Base-by-base conservation (phyloP, 2,888 invertebrate genomes). In the Cyclophora albipunctata region DNA sequence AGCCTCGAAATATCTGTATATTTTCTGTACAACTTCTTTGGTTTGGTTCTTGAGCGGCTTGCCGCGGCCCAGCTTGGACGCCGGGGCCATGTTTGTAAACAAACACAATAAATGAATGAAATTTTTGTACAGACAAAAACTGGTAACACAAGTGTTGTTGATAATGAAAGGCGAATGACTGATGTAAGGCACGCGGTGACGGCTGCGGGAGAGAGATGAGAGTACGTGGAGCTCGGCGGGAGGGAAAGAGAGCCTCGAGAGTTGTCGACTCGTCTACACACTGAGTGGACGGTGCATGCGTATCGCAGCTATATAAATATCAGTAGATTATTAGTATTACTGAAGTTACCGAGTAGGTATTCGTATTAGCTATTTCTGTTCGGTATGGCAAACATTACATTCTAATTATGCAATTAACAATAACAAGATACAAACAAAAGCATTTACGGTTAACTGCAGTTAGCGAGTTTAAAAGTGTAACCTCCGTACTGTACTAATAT, bases 151-250 rank as follows among this genome's bases (percentile, higher is more conserved):
- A 67, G 62, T 64, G 66, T 54, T 59, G 63, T 58, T 64, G 61
- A 63, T 69, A 64, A 66, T 60, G 63, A 61, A 59, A 63, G 59
- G 63, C 62, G 64, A 64, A 66, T 65, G 65, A 67, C 68, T 67
- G 66, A 61, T 64, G 62, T 57, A 48, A 54, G 47, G 46, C 55
- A 52, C 50, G 52, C 50, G 54, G 46, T 52, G 50, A 51, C 46
- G 52, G 42, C 34, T 34, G 48, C 5, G 42, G 34, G 55, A 57
- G 48, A 50, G 53, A 55, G 62, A 63, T 45, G 50, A 54, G n/a
- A 34, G 40, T 34, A 59, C 52, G 34, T n/a, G 46, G n/a, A 3
- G 40, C 34, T 7, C 42, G 2, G 3, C 34, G 37, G 7, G 60
- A 45, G 6, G 44, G 59, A 66, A 46, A 51, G 62, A 62, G 64